Percentiles rank a stretch among this genome's conserved stretches.
Conservation (phyloP, 2,797 vertebrate species). For the Enteromius argenteus region DNA sequence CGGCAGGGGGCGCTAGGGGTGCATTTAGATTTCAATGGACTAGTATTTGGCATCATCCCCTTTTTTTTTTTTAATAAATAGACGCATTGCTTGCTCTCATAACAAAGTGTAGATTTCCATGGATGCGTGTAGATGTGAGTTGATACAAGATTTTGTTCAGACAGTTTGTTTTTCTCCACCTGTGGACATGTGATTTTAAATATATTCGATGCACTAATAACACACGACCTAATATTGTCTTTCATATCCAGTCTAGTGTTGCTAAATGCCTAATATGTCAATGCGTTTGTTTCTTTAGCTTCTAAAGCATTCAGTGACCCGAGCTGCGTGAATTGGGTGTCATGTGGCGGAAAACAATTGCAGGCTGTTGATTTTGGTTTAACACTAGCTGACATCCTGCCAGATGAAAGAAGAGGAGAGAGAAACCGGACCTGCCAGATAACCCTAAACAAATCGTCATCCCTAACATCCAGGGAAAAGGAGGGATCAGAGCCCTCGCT, state of each 20-base stretch:
- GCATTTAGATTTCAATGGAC: neutral
- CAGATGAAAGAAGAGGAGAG: conserved; percentile 73
- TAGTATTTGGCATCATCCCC: neutral
- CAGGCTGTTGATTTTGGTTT: conserved; percentile 74
- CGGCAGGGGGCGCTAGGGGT: conserved; percentile 27
- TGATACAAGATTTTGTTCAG: neutral
- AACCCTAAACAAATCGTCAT: conserved; percentile 81
- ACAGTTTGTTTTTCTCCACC: neutral
- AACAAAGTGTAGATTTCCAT: neutral
- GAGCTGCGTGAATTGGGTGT: neutral
- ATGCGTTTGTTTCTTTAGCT: neutral
- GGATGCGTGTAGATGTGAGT: too few species aligned
- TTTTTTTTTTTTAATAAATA: conserved; percentile 3
- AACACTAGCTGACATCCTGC: conserved; percentile 83
- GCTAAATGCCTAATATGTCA: neutral
- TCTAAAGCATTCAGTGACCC: neutral
- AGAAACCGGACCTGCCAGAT: conserved; percentile 79
- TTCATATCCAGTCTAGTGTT: neutral
- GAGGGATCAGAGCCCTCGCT: conserved; percentile 70
- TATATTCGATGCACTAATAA: neutral
- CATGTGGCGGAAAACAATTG: conserved; percentile 67
- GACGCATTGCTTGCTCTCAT: neutral
- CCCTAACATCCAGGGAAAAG: conserved; percentile 79
- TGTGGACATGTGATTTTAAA: neutral
- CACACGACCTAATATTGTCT: neutral